Conservation (phyloP, 2,113 vertebrate species). For the Nothoprocta perdicaria region DNA sequence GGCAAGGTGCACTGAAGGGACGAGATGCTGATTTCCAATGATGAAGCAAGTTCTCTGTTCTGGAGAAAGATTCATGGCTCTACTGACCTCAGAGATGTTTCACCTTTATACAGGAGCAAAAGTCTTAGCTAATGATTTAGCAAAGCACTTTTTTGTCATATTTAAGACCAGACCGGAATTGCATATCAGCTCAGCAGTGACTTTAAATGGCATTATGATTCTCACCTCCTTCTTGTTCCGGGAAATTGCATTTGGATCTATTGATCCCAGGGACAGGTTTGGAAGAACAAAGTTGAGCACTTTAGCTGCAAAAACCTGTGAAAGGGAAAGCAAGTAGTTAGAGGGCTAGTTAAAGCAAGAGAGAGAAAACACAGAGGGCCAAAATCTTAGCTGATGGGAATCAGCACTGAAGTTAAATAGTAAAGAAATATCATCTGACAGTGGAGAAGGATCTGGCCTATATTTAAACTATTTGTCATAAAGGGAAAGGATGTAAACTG, state of each 20-base stretch:
- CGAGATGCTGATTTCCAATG: neutral
- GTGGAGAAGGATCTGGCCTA: neutral
- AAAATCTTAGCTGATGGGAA: neutral
- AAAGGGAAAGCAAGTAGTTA: conserved; percentile 24
- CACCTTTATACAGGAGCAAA: neutral
- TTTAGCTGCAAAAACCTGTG: conserved; percentile 90
- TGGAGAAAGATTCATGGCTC: neutral
- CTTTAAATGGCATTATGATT: neutral
- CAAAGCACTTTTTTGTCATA: neutral
- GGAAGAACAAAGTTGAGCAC: conserved; percentile 90
- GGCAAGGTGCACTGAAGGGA: neutral
- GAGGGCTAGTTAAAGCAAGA: neutral
- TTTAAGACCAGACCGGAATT: neutral
- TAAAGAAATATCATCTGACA: neutral
- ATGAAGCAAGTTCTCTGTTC: neutral
- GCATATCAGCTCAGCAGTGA: neutral
- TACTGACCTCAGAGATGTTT: neutral
- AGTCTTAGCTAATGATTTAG: neutral
- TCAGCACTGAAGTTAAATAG: neutral
- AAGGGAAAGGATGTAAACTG: neutral
- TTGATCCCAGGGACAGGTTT: conserved; percentile 85
- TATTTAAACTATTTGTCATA: neutral
- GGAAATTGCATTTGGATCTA: conserved; percentile 88
- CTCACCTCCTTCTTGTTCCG: conserved; percentile 91
- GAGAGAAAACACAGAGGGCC: neutral